Base-by-base conservation (phyloP, 2,888 invertebrate genomes). In the Lysandra coridon region DNA sequence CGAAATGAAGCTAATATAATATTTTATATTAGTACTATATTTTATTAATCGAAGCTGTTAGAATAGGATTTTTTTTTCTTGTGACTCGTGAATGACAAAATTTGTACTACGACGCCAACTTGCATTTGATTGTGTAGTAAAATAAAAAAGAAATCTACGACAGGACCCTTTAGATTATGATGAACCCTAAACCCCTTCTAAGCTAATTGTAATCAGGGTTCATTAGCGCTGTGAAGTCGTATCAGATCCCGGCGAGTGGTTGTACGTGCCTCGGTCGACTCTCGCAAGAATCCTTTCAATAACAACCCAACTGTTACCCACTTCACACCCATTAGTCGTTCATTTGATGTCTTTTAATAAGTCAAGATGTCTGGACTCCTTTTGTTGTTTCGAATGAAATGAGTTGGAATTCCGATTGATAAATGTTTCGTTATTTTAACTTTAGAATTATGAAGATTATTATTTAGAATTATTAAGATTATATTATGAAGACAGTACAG, bases 231-330 rank as follows among this genome's bases (percentile, higher is more conserved):
- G 83, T 83, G 84, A 84, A 84, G 83, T 83, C 82, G 82, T 83
- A 84, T 83, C 83, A 83, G 83, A 84, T 84, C 83, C 81, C 80
- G 82, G 82, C 80, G 83, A 84, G 83, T 84, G 84, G 81, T 83
- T 73, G 82, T 83, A 84, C 84, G 84, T 84, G 84, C 84, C 84
- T 83, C 69, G 83, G 81, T 82, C 84, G 79, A 79, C 80, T 81
- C 82, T 74, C 57, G 57, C 81, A 80, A 80, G 83, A 81, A 82
- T 82, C 82, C 83, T 82, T 82, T 81, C 82, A 83, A 81, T 81
- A 81, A 81, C 83, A 79, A 81, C 80, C 82, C 81, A 83, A 82
- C 82, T 81, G 78, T 81, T 80, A 79, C 80, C 62, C 81, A 75
- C 80, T 80, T 78, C 17, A 64, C 62, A 62, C 33, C 40, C 37